Evolutionary conservation across 2,113 vertebrate genomes (phyloP).

Genomic region (Oreochromis aureus): DNA sequence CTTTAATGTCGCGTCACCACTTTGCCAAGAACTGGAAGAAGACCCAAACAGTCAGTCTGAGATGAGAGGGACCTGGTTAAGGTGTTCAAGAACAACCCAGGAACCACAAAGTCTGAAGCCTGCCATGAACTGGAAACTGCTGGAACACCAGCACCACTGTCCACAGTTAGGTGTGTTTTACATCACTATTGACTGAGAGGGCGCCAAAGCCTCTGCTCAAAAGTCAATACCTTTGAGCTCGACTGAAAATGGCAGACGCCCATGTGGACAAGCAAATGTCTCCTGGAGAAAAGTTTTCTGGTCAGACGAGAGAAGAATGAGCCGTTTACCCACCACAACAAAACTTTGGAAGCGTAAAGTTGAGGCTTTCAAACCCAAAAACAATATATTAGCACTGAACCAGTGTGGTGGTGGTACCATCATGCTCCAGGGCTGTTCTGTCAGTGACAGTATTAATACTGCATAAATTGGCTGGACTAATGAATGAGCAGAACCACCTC

Average conservation of each 20-base stretch:
- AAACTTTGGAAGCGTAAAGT: neutral
- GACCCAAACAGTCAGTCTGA: neutral
- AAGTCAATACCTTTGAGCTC: neutral
- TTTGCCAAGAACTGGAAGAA: neutral
- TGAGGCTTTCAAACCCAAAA: neutral
- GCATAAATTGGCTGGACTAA: neutral
- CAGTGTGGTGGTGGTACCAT: neutral
- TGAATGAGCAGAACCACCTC: neutral
- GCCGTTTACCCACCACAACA: neutral
- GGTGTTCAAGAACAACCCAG: neutral
- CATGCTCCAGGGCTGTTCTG: neutral
- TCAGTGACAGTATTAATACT: neutral
- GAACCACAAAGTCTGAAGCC: neutral
- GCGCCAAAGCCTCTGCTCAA: neutral
- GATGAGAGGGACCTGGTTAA: neutral
- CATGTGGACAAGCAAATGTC: neutral
- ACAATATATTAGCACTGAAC: neutral
- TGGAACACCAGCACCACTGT: neutral
- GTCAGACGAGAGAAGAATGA: neutral
- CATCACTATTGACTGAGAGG: neutral
- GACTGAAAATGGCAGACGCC: neutral
- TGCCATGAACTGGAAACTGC: too few species aligned
- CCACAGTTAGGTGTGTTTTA: neutral
- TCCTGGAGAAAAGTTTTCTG: neutral
- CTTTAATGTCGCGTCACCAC: neutral